Percentiles rank a stretch among this genome's conserved stretches.
Evolutionary conservation across 1,140 invertebrate species (phyloP).

Genomic region (Alviniconcha marisindica): DNA sequence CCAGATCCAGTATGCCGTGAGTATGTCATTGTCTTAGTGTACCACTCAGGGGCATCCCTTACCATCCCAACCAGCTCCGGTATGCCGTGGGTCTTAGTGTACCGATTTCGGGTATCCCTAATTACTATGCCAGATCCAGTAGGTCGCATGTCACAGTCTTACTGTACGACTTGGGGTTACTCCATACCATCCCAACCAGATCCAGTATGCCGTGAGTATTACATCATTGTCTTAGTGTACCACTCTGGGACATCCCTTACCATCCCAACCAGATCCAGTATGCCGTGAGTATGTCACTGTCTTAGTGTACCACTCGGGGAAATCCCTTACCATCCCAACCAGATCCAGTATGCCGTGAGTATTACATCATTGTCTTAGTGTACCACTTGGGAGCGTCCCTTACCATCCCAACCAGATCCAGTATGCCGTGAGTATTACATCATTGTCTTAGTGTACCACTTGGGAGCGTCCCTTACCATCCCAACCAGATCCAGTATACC

Average conservation of each 20-base stretch:
- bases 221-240: constrained; percentile 78
- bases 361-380: constrained; percentile 75
- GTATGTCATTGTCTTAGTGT: constrained; percentile 77
- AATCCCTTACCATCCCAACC: constrained; percentile 87
- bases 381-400: constrained; percentile 84
- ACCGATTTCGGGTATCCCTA: constrained; percentile 80
- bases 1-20: constrained; percentile 81
- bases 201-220: constrained; percentile 78
- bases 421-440: constrained; percentile 78
- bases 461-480: constrained; percentile 88
- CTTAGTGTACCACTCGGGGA: constrained; percentile 84
- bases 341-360: constrained; percentile 80
- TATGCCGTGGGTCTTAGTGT: constrained; percentile 80
- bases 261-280: constrained; percentile 84
- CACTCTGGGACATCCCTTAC: too few species aligned
- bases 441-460: constrained; percentile 79
- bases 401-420: constrained; percentile 88
- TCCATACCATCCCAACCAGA: constrained; percentile 86
- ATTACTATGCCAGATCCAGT: too few species aligned
- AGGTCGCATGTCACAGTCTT: too few species aligned
- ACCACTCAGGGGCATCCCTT: constrained; percentile 85
- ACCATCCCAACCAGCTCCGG: constrained; percentile 86
- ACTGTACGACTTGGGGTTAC: constrained; percentile 88
- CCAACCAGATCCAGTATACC: constrained; percentile 82
- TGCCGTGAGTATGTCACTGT: constrained; percentile 73